A percentile compares a stretch with the other conserved stretches of the same genome.
phyloP scores from a whole-genome alignment of 2,797 vertebrate species.

The Diceros bicornis region DNA sequence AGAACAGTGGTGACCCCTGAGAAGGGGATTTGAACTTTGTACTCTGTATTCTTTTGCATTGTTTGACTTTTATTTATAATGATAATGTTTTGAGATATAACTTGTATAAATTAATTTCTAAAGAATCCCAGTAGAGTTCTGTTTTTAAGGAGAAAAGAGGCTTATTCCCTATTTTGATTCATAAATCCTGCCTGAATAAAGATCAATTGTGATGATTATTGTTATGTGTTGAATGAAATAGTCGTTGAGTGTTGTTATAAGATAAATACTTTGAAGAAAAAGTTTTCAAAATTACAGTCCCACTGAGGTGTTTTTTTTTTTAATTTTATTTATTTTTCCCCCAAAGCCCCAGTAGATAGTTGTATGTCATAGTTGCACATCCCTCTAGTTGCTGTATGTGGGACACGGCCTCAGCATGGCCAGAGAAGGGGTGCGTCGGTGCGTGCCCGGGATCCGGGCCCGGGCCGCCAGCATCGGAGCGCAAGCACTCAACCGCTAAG shows the following conservation, averaged over 20 bases:
- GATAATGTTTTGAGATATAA: not conserved
- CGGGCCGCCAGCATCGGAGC: too few relatives aligned
- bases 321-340: too few relatives aligned
- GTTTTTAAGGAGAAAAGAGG: not conserved
- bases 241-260: not conserved
- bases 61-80: conserved; percentile 32
- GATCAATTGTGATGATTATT: not conserved
- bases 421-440: too few relatives aligned
- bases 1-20: not conserved
- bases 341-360: too few relatives aligned
- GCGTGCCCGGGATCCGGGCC: too few relatives aligned
- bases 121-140: not conserved
- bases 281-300: not conserved
- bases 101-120: not conserved
- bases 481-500: too few relatives aligned
- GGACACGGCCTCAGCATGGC: too few relatives aligned
- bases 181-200: not conserved
- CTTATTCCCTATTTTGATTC: not conserved
- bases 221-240: not conserved
- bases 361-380: too few relatives aligned
- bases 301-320: not conserved
- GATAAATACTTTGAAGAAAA: conserved; percentile 40
- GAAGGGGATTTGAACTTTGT: not conserved
- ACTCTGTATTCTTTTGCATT: not conserved
- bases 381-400: too few relatives aligned